Evolutionary conservation across 2,888 invertebrate species (phyloP).

Genomic region (Stenodema calcarata): DNA sequence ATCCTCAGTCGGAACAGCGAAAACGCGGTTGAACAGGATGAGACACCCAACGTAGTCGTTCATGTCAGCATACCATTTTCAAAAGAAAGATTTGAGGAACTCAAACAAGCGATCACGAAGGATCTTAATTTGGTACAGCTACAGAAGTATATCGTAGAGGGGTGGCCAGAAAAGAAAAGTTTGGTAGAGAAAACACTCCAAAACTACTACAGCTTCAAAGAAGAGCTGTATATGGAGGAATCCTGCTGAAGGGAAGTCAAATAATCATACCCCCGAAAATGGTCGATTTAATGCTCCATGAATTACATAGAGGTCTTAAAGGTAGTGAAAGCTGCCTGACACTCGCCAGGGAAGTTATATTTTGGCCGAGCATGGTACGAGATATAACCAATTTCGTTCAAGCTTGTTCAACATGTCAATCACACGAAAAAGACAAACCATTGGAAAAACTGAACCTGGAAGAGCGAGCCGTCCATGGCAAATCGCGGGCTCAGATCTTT

Average conservation of each 20-base stretch:
- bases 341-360: conserved; percentile 20
- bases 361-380: conserved; percentile 20
- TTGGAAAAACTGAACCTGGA: neutral
- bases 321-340: conserved; percentile 6
- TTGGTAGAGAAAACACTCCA: neutral
- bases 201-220: conserved; percentile 18
- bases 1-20: conserved; percentile 2
- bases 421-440: neutral
- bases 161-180: conserved; percentile 22
- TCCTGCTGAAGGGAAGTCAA: conserved; percentile 16
- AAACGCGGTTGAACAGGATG: neutral
- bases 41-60: conserved; percentile 2
- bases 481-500: too few species aligned
- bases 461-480: neutral
- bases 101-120: neutral
- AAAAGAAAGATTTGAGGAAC: neutral
- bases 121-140: neutral
- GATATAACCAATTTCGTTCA: neutral
- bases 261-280: conserved; percentile 15
- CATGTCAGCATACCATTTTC: conserved; percentile 26
- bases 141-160: neutral
- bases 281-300: neutral
- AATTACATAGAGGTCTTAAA: conserved; percentile 1
- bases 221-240: conserved; percentile 10
- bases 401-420: neutral